Evolutionary conservation across 2,888 invertebrate genomes (phyloP).

Genomic region (Synergus gifuensis): DNA sequence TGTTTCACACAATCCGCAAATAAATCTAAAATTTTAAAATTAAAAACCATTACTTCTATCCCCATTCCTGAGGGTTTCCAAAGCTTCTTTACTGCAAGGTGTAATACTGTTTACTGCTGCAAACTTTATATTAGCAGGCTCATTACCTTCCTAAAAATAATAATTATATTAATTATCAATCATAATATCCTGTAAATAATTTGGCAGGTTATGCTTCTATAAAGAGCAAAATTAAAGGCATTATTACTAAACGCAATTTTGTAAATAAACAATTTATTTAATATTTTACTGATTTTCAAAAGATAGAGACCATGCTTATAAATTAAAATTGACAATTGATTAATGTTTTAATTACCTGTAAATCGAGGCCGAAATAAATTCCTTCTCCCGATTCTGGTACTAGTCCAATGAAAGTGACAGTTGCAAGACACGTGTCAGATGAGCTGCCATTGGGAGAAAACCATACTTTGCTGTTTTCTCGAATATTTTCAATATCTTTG

Average conservation of each 20-base stretch:
- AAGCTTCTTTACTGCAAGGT: constrained; percentile 33
- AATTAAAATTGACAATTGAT: constrained; percentile 5
- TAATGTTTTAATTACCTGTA: constrained; percentile 77
- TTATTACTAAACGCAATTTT: too few species aligned
- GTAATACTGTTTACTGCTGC: constrained; percentile 27
- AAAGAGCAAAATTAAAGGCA: too few species aligned
- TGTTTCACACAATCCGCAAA: not conserved
- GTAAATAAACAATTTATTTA: too few species aligned
- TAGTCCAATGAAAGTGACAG: constrained; percentile 80
- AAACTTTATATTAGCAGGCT: constrained; percentile 44
- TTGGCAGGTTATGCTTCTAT: not conserved
- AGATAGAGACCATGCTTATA: too few species aligned
- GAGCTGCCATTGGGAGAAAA: constrained; percentile 54
- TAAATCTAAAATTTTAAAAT: not conserved
- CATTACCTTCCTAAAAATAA: constrained; percentile 40
- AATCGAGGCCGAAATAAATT: constrained; percentile 80
- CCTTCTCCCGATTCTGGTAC: constrained; percentile 79
- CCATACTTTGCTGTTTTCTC: constrained; percentile 65
- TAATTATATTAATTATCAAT: not conserved
- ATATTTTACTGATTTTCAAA: too few species aligned
- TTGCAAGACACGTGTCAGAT: constrained; percentile 64
- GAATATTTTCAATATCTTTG: constrained; percentile 74
- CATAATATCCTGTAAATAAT: not conserved
- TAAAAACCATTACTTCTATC: constrained; percentile 47
- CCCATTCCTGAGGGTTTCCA: constrained; percentile 43